phyloP scores from a whole-genome alignment of 2,888 invertebrate species.

The Hecatera dysodea region DNA sequence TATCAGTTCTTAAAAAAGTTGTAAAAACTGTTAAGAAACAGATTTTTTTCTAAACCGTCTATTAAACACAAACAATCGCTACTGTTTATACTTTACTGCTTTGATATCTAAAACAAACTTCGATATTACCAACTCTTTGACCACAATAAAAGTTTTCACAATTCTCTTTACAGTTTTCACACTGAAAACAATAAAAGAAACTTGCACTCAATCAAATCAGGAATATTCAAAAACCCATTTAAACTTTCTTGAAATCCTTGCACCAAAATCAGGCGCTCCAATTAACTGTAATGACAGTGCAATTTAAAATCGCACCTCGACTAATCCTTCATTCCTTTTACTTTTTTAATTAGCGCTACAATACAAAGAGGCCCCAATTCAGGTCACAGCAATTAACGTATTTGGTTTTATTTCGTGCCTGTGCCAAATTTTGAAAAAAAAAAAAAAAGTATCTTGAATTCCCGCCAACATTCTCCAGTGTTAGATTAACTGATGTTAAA shows the following conservation, averaged over 20 bases:
- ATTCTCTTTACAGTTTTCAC: neutral
- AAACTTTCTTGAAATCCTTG: slow-evolving; percentile 20
- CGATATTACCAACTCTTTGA: neutral
- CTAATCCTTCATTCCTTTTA: slow-evolving; percentile 53
- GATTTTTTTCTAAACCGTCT: neutral
- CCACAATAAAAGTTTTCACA: neutral
- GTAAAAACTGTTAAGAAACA: neutral
- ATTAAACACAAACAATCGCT: neutral
- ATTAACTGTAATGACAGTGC: slow-evolving; percentile 50
- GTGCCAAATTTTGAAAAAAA: slow-evolving; percentile 86
- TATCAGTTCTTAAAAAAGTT: neutral
- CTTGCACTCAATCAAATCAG: neutral
- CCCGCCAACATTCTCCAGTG: slow-evolving; percentile 79
- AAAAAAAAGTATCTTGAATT: slow-evolving; percentile 74
- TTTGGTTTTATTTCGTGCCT: slow-evolving; percentile 81
- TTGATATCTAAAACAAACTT: neutral
- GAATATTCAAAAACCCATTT: slow-evolving; percentile 19
- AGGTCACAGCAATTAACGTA: slow-evolving; percentile 86
- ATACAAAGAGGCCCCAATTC: slow-evolving; percentile 78
- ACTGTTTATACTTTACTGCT: neutral
- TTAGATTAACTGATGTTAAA: slow-evolving; percentile 88
- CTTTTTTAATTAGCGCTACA: slow-evolving; percentile 76
- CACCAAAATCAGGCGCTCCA: slow-evolving; percentile 25
- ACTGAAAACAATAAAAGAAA: neutral
- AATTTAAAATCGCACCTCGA: slow-evolving; percentile 58